Evolutionary conservation across 1,140 invertebrate genomes (phyloP).

Genomic region (Zeugodacus cucurbitae): DNA sequence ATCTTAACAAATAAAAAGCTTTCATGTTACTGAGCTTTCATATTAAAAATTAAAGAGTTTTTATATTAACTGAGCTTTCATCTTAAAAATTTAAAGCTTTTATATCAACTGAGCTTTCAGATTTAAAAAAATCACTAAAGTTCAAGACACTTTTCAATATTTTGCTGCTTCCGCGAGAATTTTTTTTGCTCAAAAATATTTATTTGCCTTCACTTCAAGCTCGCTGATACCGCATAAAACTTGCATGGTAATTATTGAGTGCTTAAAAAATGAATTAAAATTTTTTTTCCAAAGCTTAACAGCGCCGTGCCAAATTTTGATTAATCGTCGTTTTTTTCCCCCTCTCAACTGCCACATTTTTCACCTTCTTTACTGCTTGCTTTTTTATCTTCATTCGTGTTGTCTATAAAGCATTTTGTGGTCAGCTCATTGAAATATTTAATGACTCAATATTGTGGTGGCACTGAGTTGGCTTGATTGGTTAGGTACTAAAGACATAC

Average conservation of each 20-base stretch:
- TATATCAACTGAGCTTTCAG: no score
- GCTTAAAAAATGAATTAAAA: background rate
- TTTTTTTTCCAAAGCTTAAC: background rate
- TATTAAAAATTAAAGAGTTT: no score
- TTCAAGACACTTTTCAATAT: no score
- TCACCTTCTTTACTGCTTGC: background rate
- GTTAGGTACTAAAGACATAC: background rate
- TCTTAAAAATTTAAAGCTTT: no score
- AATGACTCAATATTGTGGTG: constrained; percentile 23
- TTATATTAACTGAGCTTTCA: no score
- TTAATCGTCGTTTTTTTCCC: background rate
- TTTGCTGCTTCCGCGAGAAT: no score
- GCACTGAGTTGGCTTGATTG: background rate
- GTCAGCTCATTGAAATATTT: constrained; percentile 13
- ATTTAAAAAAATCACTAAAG: no score
- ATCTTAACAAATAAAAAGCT: no score
- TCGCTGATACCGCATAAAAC: background rate
- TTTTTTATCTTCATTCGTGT: background rate
- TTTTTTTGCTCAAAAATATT: no score
- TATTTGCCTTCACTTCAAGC: background rate
- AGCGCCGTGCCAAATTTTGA: constrained; percentile 8
- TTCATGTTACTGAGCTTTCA: no score
- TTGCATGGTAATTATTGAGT: background rate
- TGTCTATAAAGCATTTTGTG: background rate
- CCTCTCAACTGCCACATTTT: background rate